Evolutionary conservation across 1,140 invertebrate species (phyloP), one percentile per base, ranked within the genome.

Genomic region (Papilio glaucus): DNA sequence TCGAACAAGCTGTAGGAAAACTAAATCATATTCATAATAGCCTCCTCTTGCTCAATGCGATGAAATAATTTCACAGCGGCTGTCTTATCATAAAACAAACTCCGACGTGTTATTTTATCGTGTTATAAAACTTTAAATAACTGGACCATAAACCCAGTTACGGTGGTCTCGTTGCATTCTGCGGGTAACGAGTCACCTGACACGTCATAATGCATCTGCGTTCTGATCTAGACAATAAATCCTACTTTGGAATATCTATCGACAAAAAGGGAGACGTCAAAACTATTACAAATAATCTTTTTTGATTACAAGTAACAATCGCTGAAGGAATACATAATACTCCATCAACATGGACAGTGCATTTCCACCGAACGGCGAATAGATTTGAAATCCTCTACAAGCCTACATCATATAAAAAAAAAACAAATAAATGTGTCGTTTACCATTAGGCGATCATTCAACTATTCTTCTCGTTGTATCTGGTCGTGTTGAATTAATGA

Each of bases 41-140:
- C 38, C 29, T 69, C 38, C 29, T 69, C 13, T 53, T 38, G 45
- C 15, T 15, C 67, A 69, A 69, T 69, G 42, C 45, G 13, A 15
- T 10, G 45, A 3, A 53, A 38, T 41, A 49, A n/a, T 49, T 38
- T 41, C 15, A 38, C 29, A 18, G 12, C 38, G 53, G 38, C 73
- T 67, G 65, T 63, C 69, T 72, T 75, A 72, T 75, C 73, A 72
- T 75, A 72, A 72, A 71, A 65, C 73, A 72, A 60, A 57, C 62
- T 53, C 8, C n/a, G 67, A 53, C 29, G 65, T 68, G 71, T 75
- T 72, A 60, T 38, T 72, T 75, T 75, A 75, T 75, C 65, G 67
- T 68, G 70, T 65, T 42, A 75, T 75, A 75, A 75, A 75, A 72
- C 63, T 72, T 69, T 42, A 72, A 24, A 75, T 62, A 76, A 76